Conservation (phyloP, 2,113 vertebrate genomes). For the Scolopax mira region DNA sequence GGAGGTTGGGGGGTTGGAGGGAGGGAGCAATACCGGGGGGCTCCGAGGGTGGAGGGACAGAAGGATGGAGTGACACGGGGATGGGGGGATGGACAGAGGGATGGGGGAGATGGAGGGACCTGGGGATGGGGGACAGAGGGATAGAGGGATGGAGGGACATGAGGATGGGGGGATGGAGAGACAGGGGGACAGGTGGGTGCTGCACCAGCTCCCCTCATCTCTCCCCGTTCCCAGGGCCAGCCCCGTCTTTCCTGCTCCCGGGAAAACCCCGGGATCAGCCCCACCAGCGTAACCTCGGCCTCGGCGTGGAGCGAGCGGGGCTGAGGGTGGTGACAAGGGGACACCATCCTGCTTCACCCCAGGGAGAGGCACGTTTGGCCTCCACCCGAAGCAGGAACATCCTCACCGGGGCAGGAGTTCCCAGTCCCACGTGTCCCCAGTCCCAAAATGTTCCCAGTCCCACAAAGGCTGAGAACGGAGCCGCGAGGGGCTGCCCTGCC, state of each 20-base stretch:
- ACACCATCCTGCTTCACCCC: neutral
- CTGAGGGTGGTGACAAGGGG: neutral
- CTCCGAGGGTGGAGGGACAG: neutral
- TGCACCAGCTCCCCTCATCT: fast-evolving
- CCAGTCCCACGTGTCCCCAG: neutral
- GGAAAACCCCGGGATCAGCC: neutral
- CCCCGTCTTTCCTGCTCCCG: neutral
- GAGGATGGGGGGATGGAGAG: too few relatives aligned
- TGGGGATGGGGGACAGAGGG: too few relatives aligned
- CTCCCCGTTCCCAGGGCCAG: neutral
- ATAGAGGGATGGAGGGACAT: too few relatives aligned
- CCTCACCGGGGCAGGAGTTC: fast-evolving
- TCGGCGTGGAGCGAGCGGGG: neutral
- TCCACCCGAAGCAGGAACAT: neutral
- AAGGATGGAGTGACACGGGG: too few relatives aligned
- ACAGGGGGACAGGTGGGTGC: neutral
- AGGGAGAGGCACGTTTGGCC: fast-evolving
- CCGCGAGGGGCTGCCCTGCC: neutral
- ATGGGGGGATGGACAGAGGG: too few relatives aligned
- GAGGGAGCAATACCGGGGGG: neutral
- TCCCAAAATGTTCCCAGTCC: neutral
- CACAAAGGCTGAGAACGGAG: neutral
- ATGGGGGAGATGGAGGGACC: neutral
- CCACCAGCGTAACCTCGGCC: fast-evolving
- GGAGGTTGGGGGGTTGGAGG: neutral